Evolutionary conservation across 30 jellyfish, hydroid and myxozoan genomes (phyloP).

Genomic region (Pelagia noctiluca): DNA sequence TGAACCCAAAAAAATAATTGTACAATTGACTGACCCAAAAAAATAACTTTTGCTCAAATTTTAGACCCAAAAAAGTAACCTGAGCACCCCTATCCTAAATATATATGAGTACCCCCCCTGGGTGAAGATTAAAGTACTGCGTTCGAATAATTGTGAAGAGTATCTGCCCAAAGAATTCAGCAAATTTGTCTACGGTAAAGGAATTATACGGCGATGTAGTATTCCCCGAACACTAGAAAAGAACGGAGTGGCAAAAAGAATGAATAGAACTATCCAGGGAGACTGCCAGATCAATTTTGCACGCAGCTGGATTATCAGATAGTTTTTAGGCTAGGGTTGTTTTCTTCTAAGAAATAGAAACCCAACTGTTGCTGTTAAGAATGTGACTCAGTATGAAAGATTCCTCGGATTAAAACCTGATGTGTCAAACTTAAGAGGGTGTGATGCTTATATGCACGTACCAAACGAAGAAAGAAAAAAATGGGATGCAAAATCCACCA

Average conservation of each 20-base stretch:
- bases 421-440: conserved; percentile 51
- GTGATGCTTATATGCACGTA: conserved; percentile 36
- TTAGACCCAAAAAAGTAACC: too few species aligned
- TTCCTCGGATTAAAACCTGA: conserved; percentile 43
- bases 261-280: too few species aligned
- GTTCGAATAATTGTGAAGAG: conserved; percentile 67
- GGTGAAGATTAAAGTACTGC: too few species aligned
- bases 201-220: conserved; percentile 18
- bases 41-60: too few species aligned
- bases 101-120: too few species aligned
- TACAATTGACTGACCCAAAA: too few species aligned
- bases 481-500: neutral
- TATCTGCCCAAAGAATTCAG: too few species aligned
- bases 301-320: conserved; percentile 18
- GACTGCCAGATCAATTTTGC: conserved; percentile 56
- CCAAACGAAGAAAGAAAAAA: neutral
- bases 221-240: conserved; percentile 62
- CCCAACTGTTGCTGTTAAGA: conserved; percentile 28
- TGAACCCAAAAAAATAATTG: too few species aligned
- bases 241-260: conserved; percentile 55
- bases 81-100: too few species aligned
- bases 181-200: conserved; percentile 2
- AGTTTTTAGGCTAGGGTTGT: conserved; percentile 11
- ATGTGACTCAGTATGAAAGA: conserved; percentile 47
- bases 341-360: conserved; percentile 8